Evolutionary conservation across 2,797 vertebrate genomes (phyloP).

Genomic region (Limosa lapponica): DNA sequence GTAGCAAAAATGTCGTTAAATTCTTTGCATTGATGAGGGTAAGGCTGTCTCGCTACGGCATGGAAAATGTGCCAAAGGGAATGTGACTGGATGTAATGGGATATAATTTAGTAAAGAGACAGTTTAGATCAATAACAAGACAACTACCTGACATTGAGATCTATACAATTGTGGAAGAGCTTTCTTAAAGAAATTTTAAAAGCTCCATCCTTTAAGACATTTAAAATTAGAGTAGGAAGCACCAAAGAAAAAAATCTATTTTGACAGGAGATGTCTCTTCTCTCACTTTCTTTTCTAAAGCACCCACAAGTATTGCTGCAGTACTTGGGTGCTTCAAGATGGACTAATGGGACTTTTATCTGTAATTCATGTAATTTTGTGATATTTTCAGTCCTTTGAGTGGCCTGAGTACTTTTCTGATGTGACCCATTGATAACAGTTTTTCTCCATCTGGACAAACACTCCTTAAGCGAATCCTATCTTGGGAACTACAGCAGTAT

Average conservation of each 20-base stretch:
- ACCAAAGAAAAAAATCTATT: background rate
- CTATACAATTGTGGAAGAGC: background rate
- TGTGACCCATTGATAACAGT: background rate
- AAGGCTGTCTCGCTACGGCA: background rate
- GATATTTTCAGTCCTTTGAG: slow-evolving; percentile 8
- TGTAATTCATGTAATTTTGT: slow-evolving; percentile 14
- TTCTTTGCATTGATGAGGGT: background rate
- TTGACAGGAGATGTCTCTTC: slow-evolving; percentile 1
- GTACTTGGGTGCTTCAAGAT: background rate
- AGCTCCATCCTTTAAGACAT: background rate
- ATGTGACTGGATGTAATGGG: background rate
- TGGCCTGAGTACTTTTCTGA: background rate
- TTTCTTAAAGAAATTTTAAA: background rate
- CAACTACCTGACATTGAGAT: background rate
- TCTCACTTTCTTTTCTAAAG: background rate
- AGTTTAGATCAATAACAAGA: slow-evolving; percentile 30
- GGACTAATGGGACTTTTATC: slow-evolving; percentile 6
- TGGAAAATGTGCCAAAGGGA: background rate
- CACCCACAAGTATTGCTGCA: background rate
- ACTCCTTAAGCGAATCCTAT: background rate
- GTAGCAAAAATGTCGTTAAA: background rate
- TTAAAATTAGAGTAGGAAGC: slow-evolving; percentile 10
- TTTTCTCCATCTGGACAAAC: slow-evolving; percentile 24
- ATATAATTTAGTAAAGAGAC: slow-evolving; percentile 24
- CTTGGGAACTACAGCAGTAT: background rate